Conservation (phyloP, 2,797 vertebrate species). For the Enteromius unitaeniatus region DNA sequence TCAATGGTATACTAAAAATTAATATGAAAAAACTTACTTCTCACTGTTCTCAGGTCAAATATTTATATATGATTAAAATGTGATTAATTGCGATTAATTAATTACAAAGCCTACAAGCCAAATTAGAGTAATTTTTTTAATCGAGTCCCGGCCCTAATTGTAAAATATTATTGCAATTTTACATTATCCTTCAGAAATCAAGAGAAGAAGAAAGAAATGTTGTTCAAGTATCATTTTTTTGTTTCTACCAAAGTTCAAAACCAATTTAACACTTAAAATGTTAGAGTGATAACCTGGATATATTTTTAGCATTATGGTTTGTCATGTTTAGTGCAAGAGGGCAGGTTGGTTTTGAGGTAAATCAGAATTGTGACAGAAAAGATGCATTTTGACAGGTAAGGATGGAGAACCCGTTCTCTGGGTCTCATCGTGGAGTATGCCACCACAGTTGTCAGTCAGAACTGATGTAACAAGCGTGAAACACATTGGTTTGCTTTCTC, state of each 20-base stretch:
- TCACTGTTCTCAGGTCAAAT: too few species aligned
- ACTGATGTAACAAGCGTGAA: conserved; percentile 59
- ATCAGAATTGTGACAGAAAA: conserved; percentile 28
- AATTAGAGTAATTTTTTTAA: too few species aligned
- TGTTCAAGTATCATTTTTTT: neutral
- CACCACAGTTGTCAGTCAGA: conserved; percentile 51
- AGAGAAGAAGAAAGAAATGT: too few species aligned
- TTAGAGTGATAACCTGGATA: neutral
- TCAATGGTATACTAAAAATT: too few species aligned
- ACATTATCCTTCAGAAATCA: neutral
- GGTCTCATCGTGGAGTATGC: conserved; percentile 14
- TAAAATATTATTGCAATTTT: neutral
- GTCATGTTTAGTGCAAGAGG: neutral
- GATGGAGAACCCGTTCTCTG: conserved; percentile 40
- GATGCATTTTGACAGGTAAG: conserved; percentile 46
- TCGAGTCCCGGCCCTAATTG: too few species aligned
- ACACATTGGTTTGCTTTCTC: conserved; percentile 35
- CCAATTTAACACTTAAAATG: neutral
- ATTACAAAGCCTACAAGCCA: too few species aligned
- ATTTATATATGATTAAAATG: too few species aligned
- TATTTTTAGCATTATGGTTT: neutral
- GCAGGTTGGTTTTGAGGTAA: neutral
- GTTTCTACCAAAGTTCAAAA: neutral
- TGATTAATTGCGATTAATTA: too few species aligned
- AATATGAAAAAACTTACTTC: too few species aligned